Evolutionary conservation across 2,797 vertebrate species (phyloP), one percentile per base, ranked within the genome.

Genomic region (Poecilia gillii): DNA sequence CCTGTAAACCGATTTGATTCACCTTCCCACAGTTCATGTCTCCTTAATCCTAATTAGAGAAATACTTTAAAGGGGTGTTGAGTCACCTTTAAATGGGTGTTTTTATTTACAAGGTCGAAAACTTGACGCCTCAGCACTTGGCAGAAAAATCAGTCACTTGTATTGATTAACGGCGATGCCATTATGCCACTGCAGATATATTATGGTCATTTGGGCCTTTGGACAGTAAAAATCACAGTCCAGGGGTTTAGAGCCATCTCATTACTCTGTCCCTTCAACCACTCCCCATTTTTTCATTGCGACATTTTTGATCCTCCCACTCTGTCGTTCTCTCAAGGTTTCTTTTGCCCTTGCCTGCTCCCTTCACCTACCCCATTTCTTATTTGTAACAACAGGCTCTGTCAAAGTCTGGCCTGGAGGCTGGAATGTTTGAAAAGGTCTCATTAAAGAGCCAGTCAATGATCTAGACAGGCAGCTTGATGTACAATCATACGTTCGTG

Each of bases 101-200:
- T 87, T 75, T 90, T 90, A 90, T 91, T 90, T 90, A 85, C 85
- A 84, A 49, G 70, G 79, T 57, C 49, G 79, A 62, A 83, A 83
- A 83, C 33, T 18, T 81, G 80, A 85, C 71, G 85, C 70, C 71
- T 88, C 81, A 84, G 89, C 87, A 85, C 68, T 85, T 84, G 86
- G 86, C 82, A 80, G 66, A 79, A 78, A 83, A 80, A 85, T 73
- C 25, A 81, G 79, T 88, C 78, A 45, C 75, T 55, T 66, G 39
- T 84, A 89, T 89, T 77, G 88, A 91, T 87, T 78, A 85, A 77
- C 74, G 8, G 51, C 23, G n/a, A 33, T 57, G 76, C 68, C 46
- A 49, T 87, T 86, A 86, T 79, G n/a, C 73, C 18, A 4, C 57
- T 81, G 73, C 73, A 77, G 79, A 85, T 82, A 47, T 78, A 83